Base-by-base conservation (phyloP, 37 sponge, comb jelly and placozoan genomes). In the Oopsacas minuta region DNA sequence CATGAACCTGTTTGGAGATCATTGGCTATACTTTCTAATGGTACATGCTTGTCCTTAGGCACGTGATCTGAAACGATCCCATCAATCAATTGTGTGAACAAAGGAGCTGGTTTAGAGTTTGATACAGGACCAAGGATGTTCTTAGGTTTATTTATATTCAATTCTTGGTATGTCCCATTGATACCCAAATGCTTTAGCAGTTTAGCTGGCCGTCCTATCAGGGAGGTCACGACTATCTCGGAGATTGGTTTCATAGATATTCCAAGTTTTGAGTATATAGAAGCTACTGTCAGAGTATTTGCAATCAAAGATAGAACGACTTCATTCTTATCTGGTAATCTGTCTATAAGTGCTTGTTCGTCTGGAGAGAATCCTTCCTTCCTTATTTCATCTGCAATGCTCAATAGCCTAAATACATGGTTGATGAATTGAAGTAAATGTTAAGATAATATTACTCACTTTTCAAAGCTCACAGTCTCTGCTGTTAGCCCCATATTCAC, bases 281-380 rank as follows among this genome's bases (percentile, higher is more conserved):
- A 25, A 12, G 75, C 75, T 3, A 61, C 5, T 61, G 75, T 61
- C 32, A 61, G 30, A 25, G 22, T n/a, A 34, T 61, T 61, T n/a
- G 75, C 5, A n/a, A 25, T 10, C 5, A 61, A n/a, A 3, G 75
- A 61, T 7, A 61, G 75, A 3, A n/a, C 75, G 7, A 61, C 28
- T n/a, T 61, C 30, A 34, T 61, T 61, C 3, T 61, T n/a, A 5
- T 61, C 75, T 3, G 7, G 7, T 3, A n/a, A 3, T n/a, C 17
- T 61, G 75, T 61, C 30, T 10, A 61, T 61, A 3, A 20, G 20
- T 12, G 5, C 22, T 61, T 20, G 75, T n/a, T 61, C 75, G 22
- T 61, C 75, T 61, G 75, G 75, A 25, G 75, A 61, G 75, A 61
- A 61, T 12, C 75, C 75, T 61, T 61, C 75, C 75, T 61, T 61